Base-by-base conservation (phyloP, 2,888 invertebrate genomes). In the Chymomyza procnemis region DNA sequence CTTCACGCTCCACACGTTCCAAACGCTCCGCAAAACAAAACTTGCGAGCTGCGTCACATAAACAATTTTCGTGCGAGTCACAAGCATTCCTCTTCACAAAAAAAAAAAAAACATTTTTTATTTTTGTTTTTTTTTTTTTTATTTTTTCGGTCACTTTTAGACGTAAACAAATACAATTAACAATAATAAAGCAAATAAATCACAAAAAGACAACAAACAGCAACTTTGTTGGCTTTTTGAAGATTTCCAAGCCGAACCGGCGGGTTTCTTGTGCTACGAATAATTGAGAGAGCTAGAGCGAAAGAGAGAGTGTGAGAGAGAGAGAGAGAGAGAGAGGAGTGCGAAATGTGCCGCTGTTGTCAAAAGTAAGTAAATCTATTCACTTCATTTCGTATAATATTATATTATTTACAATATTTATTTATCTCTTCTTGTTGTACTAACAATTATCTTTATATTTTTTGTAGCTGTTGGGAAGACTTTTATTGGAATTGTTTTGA, bases 401-500 rank as follows among this genome's bases (percentile, higher is more conserved):
- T 5, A 16, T 65, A 19, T 62, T 67, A 22, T 62, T 71, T 66
- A 64, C 12, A 66, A 26, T 26, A 26, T 26, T 26, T 26, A 6
- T 26, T 26, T 58, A 22, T 62, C 48, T 52, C 54, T 61, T 64
- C 59, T 65, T 64, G 46, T 63, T 50, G 52, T 64, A 66, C 64
- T 74, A 72, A 70, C 66, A 76, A 65, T 69, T 73, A 72, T 66
- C 50, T 56, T 73, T 65, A 65, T 48, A 50, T 59, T 66, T 64
- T 8, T 57, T 74, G 66, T 67, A 95, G 95, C 86, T 95, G 94
- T 87, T 91, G 93, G 91, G 95, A 95, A 91, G 93, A 94, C 75
- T 92, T 94, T 90, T 95, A 94, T 91, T 95, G 95, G 95, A 93
- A 93, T 85, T 93, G 94, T 87, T 93, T 94, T 83, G 95, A 95